A percentile compares a stretch with the other conserved stretches of the same genome.
These are phyloP conservation scores for Meloidogyne exigua DNA, from an alignment of 1,140 invertebrate genomes.

Conservation along the genomic window DNA sequence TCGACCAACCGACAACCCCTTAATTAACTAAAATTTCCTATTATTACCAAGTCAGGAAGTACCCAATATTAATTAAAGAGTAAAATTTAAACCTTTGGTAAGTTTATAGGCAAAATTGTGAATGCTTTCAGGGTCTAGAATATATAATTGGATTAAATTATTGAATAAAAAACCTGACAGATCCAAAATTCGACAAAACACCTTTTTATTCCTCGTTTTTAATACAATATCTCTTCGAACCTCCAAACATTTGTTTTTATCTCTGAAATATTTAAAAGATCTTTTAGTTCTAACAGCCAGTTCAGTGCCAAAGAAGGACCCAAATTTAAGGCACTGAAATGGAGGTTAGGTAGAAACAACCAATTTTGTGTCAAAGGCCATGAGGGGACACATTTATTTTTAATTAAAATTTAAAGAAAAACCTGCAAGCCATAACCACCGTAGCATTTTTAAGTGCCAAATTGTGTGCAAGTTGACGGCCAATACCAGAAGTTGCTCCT, in stretches of 20 bases:
- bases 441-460: constrained; percentile 58
- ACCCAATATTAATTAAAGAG: no score
- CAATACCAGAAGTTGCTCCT: constrained; percentile 48
- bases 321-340: no score
- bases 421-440: constrained; percentile 61
- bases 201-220: constrained; percentile 58
- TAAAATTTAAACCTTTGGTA: constrained; percentile 40
- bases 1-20: no score
- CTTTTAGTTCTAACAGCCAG: no score
- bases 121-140: constrained; percentile 57
- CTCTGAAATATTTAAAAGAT: constrained; percentile 14
- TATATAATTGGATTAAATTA: neutral
- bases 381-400: no score
- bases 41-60: no score
- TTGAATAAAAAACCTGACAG: constrained; percentile 32
- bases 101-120: constrained; percentile 59
- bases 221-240: constrained; percentile 58
- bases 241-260: constrained; percentile 61
- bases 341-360: no score
- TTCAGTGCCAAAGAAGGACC: no score
- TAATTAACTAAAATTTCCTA: no score
- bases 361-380: no score
- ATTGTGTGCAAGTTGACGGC: constrained; percentile 39
- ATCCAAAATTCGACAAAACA: constrained; percentile 58
- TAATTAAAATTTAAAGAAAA: neutral